Percentiles rank a stretch among this genome's conserved stretches.
Conservation (phyloP, 1,140 invertebrate species). For the Centruroides sculpturatus region DNA sequence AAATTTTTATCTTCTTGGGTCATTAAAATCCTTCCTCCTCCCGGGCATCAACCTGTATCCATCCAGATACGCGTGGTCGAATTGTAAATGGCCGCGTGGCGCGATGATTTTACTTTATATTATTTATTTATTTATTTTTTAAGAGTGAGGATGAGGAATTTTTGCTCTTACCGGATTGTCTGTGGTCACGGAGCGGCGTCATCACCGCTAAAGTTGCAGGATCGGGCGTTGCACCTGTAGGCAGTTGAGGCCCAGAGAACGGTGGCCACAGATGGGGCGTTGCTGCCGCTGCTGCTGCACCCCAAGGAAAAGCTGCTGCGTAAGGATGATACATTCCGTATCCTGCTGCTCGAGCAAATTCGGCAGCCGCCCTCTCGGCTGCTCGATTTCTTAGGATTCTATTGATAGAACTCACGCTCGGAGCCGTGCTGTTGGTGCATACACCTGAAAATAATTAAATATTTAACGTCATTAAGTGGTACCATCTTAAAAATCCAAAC, state of each 20-base stretch:
- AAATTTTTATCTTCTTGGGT: no score
- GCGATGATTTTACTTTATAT: no score
- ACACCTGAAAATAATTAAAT: conserved; percentile 41
- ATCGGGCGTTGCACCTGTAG: conserved; percentile 5
- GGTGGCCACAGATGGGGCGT: conserved; percentile 6
- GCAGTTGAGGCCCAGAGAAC: neutral
- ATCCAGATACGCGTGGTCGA: no score
- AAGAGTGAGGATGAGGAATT: no score
- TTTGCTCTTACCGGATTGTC: conserved; percentile 3
- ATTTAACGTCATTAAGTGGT: neutral
- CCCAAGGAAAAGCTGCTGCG: conserved; percentile 15
- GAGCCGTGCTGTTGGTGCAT: conserved; percentile 71
- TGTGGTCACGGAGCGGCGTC: conserved; percentile 6
- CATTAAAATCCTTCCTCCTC: no score
- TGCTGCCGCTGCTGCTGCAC: conserved; percentile 17
- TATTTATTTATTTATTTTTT: no score
- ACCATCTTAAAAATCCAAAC: no score
- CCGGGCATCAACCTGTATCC: no score
- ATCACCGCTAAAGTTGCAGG: conserved; percentile 1
- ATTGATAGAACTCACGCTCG: conserved; percentile 85
- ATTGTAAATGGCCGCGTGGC: no score
- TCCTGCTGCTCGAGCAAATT: conserved; percentile 77
- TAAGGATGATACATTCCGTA: conserved; percentile 55
- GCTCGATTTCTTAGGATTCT: conserved; percentile 73
- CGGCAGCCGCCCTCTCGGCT: conserved; percentile 79